These are phyloP conservation scores for Phaenicophaeus curvirostris DNA, from an alignment of 2,797 vertebrate species.

Conservation along the genomic window DNA sequence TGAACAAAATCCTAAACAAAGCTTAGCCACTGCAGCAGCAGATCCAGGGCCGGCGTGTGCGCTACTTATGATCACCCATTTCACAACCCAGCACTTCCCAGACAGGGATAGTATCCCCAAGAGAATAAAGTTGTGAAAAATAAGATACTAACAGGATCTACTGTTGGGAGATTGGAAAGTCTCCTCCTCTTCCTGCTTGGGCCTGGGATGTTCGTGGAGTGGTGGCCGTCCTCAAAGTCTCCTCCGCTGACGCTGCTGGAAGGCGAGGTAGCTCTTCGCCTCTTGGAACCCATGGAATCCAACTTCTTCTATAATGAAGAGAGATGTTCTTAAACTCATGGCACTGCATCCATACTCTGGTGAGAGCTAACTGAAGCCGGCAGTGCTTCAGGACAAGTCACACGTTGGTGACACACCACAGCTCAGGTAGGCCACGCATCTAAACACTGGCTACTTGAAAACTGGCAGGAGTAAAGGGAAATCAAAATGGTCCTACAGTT, in stretches of 20 bases:
- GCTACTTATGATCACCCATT: accelerated
- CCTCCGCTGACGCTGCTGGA: conserved; percentile 97
- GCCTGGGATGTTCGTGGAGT: conserved; percentile 87
- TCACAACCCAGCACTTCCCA: not conserved
- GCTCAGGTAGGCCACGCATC: not conserved
- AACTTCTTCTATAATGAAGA: conserved; percentile 82
- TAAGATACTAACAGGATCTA: conserved; percentile 91
- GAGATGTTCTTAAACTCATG: conserved; percentile 70
- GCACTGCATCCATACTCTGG: conserved; percentile 1
- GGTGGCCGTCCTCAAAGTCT: conserved; percentile 94
- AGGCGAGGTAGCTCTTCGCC: conserved; percentile 95
- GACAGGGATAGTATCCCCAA: not conserved
- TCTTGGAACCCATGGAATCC: conserved; percentile 95
- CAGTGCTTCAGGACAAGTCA: not conserved
- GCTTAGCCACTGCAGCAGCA: not conserved
- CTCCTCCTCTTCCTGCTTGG: conserved; percentile 93
- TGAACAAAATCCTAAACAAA: not conserved
- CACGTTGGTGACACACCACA: accelerated
- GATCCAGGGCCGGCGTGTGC: not conserved
- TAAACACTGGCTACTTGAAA: not conserved
- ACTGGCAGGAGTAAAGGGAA: not conserved
- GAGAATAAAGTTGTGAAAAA: not conserved
- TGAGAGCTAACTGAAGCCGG: not conserved
- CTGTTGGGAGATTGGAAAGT: conserved; percentile 92
- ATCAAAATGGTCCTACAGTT: not conserved